Percentiles rank a stretch among this genome's conserved stretches.
Conservation (phyloP, 1,140 invertebrate species). For the Camponotus pennsylvanicus region DNA sequence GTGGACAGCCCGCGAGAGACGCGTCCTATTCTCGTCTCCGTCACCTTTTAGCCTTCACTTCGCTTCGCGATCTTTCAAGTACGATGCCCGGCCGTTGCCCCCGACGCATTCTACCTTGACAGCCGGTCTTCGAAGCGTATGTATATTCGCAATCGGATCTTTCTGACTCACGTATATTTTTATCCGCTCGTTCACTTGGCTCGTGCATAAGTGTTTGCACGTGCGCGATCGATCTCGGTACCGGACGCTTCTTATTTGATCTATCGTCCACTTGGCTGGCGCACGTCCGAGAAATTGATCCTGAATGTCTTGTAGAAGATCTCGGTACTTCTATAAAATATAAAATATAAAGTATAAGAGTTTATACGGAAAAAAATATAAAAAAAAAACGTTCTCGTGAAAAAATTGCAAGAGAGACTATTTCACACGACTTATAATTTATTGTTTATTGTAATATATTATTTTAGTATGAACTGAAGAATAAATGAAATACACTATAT, state of each 20-base stretch:
- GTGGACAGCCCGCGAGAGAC: slow-evolving; percentile 25
- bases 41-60: slow-evolving; percentile 39
- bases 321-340: not conserved
- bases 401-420: not conserved
- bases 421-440: slow-evolving; percentile 1
- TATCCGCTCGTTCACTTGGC: not conserved
- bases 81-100: slow-evolving; percentile 76
- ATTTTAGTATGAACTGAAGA: no score
- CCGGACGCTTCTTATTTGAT: not conserved
- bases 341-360: slow-evolving; percentile 6
- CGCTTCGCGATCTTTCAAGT: slow-evolving; percentile 54
- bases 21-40: slow-evolving; percentile 22
- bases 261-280: slow-evolving; percentile 1
- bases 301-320: not conserved
- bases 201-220: slow-evolving; percentile 22
- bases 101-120: slow-evolving; percentile 55
- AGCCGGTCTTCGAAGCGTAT: slow-evolving; percentile 24
- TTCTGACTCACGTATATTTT: slow-evolving; percentile 9
- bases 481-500: not conserved
- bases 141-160: not conserved
- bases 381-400: not conserved
- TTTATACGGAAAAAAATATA: not conserved
- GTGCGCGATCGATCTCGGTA: not conserved
- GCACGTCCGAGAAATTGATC: not conserved
- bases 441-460: not conserved